These are phyloP conservation scores for Falco peregrinus DNA, from an alignment of 2,797 vertebrate species.

Conservation along the genomic window DNA sequence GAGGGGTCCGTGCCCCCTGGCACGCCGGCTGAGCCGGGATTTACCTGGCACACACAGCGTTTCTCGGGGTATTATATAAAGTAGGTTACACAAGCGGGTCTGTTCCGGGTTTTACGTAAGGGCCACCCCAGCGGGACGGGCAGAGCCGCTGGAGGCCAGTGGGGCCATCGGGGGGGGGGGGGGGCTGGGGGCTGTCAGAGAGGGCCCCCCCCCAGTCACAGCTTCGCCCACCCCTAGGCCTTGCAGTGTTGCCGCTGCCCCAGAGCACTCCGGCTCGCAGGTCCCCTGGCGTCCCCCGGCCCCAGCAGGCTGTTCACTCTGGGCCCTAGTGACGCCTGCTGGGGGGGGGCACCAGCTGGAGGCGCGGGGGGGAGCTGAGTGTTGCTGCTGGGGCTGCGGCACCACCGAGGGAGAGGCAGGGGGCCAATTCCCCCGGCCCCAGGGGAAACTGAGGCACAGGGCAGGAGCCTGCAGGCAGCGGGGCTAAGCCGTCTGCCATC, in stretches of 20 bases:
- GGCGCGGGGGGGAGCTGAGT: accelerated
- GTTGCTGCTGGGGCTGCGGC: background rate
- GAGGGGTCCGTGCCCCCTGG: background rate
- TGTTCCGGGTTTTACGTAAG: slow-evolving; percentile 42
- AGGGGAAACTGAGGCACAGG: background rate
- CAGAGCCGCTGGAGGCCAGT: background rate
- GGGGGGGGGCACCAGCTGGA: accelerated
- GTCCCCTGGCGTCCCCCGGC: background rate
- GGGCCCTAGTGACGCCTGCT: background rate
- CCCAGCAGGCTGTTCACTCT: background rate
- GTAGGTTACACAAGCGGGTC: slow-evolving; percentile 49
- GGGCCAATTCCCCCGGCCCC: background rate
- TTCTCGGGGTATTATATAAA: slow-evolving; percentile 37
- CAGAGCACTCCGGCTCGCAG: accelerated
- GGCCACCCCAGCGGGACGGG: background rate
- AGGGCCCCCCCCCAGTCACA: too few relatives aligned
- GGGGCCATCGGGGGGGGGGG: background rate
- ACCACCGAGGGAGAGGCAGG: background rate
- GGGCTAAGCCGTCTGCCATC: background rate
- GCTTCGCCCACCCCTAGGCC: too few relatives aligned
- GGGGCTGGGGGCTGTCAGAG: background rate
- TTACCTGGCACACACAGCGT: background rate
- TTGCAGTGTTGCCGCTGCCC: background rate
- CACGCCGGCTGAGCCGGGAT: slow-evolving; percentile 35
- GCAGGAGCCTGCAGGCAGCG: background rate